A percentile compares a stretch with the other conserved stretches of the same genome.
These are phyloP conservation scores for Illadopsis cleaveri DNA, from an alignment of 2,113 vertebrate species.

Conservation along the genomic window DNA sequence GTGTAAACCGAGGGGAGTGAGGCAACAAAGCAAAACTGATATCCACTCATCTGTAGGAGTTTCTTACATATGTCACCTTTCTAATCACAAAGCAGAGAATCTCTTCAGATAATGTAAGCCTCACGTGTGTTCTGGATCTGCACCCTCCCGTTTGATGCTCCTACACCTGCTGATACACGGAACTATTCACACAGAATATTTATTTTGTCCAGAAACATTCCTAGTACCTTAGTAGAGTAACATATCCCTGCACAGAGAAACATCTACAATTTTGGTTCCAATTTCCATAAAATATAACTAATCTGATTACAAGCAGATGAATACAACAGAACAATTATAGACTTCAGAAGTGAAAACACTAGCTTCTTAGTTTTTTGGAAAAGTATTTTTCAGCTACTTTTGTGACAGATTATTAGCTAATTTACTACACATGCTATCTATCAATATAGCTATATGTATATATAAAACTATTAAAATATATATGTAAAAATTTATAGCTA, in stretches of 20 bases:
- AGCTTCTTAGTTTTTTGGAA: not conserved
- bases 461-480: not conserved
- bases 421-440: not conserved
- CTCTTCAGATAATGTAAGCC: not conserved
- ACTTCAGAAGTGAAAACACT: not conserved
- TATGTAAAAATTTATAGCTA: not conserved
- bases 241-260: not conserved
- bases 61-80: not conserved
- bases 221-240: not conserved
- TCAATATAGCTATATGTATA: too few species aligned
- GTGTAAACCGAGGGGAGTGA: accelerated
- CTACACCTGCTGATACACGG: not conserved
- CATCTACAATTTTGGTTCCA: not conserved
- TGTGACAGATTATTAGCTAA: not conserved
- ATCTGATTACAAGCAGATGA: not conserved
- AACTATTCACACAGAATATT: not conserved
- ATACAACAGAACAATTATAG: not conserved
- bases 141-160: not conserved
- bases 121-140: not conserved
- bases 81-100: not conserved
- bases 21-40: not conserved
- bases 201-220: not conserved
- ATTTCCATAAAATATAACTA: not conserved
- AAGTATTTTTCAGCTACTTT: not conserved
- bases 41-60: not conserved